phyloP scores from a whole-genome alignment of 1,140 invertebrate genomes.

The Phocides pigmalion region DNA sequence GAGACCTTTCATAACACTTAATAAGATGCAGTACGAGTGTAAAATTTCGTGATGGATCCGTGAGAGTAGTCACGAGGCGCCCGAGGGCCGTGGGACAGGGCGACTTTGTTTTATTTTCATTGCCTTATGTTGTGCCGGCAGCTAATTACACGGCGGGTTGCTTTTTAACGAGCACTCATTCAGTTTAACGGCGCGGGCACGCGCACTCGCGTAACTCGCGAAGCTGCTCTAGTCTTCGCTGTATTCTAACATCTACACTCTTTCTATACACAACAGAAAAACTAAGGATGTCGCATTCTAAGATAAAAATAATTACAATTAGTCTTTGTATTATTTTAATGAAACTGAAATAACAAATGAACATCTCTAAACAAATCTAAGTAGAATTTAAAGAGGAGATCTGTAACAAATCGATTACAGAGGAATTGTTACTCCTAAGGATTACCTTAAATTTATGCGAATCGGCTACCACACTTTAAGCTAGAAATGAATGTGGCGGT shows the following conservation, averaged over 20 bases:
- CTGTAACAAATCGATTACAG: no score
- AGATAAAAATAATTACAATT: no score
- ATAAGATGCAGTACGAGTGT: slow-evolving; percentile 76
- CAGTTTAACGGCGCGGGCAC: slow-evolving; percentile 64
- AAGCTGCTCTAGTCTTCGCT: background rate
- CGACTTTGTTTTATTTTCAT: slow-evolving; percentile 70
- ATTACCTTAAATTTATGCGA: no score
- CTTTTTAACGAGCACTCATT: slow-evolving; percentile 76
- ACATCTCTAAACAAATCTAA: no score
- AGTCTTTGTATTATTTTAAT: no score
- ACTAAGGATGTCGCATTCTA: no score
- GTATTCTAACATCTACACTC: background rate
- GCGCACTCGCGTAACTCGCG: slow-evolving; percentile 49
- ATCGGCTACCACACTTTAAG: no score
- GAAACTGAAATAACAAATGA: no score
- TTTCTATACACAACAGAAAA: no score
- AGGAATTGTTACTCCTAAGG: no score
- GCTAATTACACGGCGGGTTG: slow-evolving; percentile 72
- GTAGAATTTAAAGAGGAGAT: no score
- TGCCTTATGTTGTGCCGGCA: slow-evolving; percentile 55
- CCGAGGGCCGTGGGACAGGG: slow-evolving; percentile 67
- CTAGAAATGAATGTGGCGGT: no score
- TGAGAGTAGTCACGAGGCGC: slow-evolving; percentile 72
- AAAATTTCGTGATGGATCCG: slow-evolving; percentile 77
- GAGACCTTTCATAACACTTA: slow-evolving; percentile 78